Evolutionary conservation across 2,113 vertebrate genomes (phyloP).

Genomic region (Cyphomyrus plagiostoma): DNA sequence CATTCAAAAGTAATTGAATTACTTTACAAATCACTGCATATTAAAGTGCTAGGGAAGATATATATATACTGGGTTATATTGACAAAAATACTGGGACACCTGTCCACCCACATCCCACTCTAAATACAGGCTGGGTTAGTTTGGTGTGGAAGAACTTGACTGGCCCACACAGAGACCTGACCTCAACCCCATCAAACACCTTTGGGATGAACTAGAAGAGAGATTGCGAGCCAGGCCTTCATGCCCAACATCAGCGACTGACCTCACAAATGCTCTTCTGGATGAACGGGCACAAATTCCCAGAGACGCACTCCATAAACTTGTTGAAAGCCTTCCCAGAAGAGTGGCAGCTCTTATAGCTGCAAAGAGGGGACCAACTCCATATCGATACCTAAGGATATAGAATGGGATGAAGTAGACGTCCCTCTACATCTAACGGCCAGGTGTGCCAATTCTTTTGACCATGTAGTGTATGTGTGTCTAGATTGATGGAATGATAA

Average conservation of each 20-base stretch:
- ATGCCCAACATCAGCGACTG: not conserved
- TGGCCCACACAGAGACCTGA: not conserved
- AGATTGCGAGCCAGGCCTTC: not conserved
- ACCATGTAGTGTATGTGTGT: not conserved
- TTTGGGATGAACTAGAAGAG: not conserved
- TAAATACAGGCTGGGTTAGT: not conserved
- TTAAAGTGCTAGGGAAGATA: not conserved
- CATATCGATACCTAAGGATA: not conserved
- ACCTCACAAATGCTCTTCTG: not conserved
- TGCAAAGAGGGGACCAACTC: not conserved
- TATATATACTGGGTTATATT: not conserved
- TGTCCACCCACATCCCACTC: not conserved
- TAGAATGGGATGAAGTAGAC: not conserved
- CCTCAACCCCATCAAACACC: not conserved
- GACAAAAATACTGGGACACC: not conserved
- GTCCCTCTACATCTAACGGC: not conserved
- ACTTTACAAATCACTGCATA: not conserved
- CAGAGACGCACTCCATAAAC: not conserved
- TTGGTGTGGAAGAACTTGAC: not conserved
- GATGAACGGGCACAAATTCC: not conserved
- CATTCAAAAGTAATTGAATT: not conserved
- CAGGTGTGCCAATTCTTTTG: not conserved
- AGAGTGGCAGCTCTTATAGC: not conserved
- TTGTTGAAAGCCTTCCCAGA: not conserved
- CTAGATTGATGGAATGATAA: not conserved